Conservation (phyloP, 2,113 vertebrate genomes). For the Pavo muticus region DNA sequence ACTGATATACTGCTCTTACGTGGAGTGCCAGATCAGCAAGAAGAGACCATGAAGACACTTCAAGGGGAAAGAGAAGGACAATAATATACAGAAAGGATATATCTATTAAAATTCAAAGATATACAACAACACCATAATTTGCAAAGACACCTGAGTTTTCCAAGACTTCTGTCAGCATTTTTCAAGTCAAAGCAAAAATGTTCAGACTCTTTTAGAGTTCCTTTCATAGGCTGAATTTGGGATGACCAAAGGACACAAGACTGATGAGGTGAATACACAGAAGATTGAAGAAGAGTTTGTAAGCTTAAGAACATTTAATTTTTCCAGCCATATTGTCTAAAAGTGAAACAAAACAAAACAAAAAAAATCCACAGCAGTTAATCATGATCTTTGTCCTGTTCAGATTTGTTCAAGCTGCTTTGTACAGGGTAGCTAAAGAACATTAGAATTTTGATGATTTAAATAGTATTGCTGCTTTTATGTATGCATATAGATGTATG, state of each 20-base stretch:
- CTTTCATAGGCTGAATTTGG: not conserved
- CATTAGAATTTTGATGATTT: not conserved
- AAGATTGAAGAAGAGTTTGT: not conserved
- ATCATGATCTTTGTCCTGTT: not conserved
- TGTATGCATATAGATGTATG: not conserved
- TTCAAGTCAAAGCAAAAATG: not conserved
- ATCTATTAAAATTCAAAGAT: not conserved
- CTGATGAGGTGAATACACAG: not conserved
- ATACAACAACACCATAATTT: accelerated
- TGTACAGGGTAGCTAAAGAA: not conserved
- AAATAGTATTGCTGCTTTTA: not conserved
- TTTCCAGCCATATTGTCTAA: not conserved
- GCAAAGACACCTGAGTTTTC: not conserved
- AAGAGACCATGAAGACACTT: not conserved
- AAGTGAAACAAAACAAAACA: not conserved
- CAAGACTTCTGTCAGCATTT: not conserved
- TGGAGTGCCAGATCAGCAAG: not conserved
- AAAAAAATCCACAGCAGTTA: not conserved
- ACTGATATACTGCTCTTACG: not conserved
- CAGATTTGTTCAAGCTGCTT: not conserved
- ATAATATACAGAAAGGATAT: not conserved
- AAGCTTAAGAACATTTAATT: not conserved
- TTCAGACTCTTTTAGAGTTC: not conserved
- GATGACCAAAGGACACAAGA: accelerated
- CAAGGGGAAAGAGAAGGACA: not conserved